Percentiles rank a stretch among this genome's conserved stretches.
These are phyloP conservation scores for Zaprionus obscuricornis DNA, from an alignment of 2,888 invertebrate species.

Conservation along the genomic window DNA sequence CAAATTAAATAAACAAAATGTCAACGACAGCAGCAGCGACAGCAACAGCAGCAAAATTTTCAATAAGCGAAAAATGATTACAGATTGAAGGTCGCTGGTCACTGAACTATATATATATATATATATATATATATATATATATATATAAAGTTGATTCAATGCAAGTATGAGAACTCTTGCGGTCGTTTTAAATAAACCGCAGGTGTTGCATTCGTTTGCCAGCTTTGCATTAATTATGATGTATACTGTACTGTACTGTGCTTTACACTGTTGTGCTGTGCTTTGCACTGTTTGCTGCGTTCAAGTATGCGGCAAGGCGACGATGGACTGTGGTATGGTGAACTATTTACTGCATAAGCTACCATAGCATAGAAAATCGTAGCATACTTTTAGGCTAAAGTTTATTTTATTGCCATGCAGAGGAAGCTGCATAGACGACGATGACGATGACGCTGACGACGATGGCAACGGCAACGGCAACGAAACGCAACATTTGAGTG, in stretches of 20 bases:
- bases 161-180: slow-evolving; percentile 60
- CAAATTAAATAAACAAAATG: slow-evolving; percentile 75
- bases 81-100: not conserved
- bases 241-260: slow-evolving; percentile 46
- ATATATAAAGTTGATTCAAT: not conserved
- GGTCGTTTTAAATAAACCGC: slow-evolving; percentile 83
- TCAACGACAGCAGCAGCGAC: slow-evolving; percentile 59
- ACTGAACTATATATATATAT: too few species aligned
- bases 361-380: slow-evolving; percentile 49
- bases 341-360: slow-evolving; percentile 79
- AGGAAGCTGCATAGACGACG: slow-evolving; percentile 67
- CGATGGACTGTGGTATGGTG: slow-evolving; percentile 35
- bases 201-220: slow-evolving; percentile 83
- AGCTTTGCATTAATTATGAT: slow-evolving; percentile 84
- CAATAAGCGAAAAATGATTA: slow-evolving; percentile 48
- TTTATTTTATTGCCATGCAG: slow-evolving; percentile 72
- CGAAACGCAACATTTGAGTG: slow-evolving; percentile 9
- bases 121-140: slow-evolving; percentile 20
- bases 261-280: slow-evolving; percentile 21
- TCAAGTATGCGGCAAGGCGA: not conserved
- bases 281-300: not conserved
- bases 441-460: slow-evolving; percentile 20
- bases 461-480: not conserved
- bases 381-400: slow-evolving; percentile 69
- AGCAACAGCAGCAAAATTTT: too few species aligned